phyloP scores from a whole-genome alignment of 2,888 invertebrate species.

The Ellobium chinense region DNA sequence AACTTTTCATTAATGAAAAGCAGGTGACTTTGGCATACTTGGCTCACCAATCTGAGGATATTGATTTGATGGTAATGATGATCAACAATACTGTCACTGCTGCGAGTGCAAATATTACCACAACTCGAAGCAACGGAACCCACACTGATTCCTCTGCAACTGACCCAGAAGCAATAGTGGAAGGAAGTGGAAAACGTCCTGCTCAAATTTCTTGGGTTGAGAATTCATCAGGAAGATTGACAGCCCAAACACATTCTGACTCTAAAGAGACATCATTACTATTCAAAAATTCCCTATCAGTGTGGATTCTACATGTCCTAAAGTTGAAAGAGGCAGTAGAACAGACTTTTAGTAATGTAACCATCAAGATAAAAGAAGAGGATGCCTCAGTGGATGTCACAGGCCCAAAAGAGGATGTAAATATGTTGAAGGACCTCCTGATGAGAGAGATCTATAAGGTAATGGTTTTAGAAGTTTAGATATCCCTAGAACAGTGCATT shows the following conservation, averaged over 20 bases:
- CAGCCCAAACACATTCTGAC: background rate
- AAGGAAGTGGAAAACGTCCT: too few relatives aligned
- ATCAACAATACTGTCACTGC: too few relatives aligned
- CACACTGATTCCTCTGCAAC: too few relatives aligned
- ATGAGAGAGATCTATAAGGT: background rate
- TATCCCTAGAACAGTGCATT: too few relatives aligned
- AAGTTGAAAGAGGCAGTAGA: background rate
- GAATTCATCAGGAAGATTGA: too few relatives aligned
- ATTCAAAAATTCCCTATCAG: background rate
- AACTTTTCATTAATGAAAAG: background rate
- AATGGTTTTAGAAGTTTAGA: conserved; percentile 19
- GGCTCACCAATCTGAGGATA: conserved; percentile 2
- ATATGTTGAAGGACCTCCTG: background rate
- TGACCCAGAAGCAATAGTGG: too few relatives aligned
- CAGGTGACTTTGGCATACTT: conserved; percentile 2
- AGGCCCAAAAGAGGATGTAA: background rate
- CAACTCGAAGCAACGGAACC: too few relatives aligned
- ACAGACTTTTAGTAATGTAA: background rate
- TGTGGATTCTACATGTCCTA: conserved; percentile 12
- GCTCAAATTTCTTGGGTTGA: background rate
- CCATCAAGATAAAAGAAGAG: background rate
- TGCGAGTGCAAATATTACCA: too few relatives aligned
- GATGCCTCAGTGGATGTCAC: conserved; percentile 3
- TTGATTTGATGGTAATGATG: background rate
- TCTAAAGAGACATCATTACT: background rate